Base-by-base conservation (phyloP, 2,888 invertebrate genomes). In the Cantharis lateralis region DNA sequence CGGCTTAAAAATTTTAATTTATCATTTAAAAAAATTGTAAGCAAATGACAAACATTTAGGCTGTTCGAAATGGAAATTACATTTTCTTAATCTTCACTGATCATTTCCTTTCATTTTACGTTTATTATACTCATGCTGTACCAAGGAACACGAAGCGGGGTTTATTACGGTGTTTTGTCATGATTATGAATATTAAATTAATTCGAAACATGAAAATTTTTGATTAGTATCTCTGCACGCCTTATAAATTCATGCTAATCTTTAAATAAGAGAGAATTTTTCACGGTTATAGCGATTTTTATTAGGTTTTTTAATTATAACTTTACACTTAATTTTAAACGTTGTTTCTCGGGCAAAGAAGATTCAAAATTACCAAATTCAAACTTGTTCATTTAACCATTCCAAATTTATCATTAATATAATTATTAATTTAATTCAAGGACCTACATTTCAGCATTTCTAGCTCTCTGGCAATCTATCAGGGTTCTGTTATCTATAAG, bases 111-210 rank as follows among this genome's bases (percentile, higher is more conserved):
- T 66, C 64, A 24, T 66, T 66, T 66, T 15, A 11, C 18, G 18
- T 18, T 66, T 66, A 66, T 66, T 66, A 66, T 63, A 16, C 10
- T 18, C 24, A 66, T 15, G 16, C 24, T n/a, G n/a, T n/a, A 66
- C n/a, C 18, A 66, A 20, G 9, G n/a, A 66, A 20, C 15, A 66
- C 64, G 64, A 20, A 66, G 10, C 18, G 10, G 63, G 63, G 11
- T 63, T 63, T 63, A 66, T 24, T 66, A 48, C 48, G 48, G 48
- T 20, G 16, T 66, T 66, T 66, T 66, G 64, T 66, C 64, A 24
- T 66, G 64, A 66, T 66, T 66, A 18, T 66, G 64, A 66, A 20
- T 66, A 66, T 66, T 66, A 18, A 66, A 66, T 66, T 66, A 66
- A 66, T 48, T 48, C 48, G 48, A 48, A 48, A 48, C 48, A 48